Conservation (phyloP, 2,888 invertebrate genomes). For the Apotomis capreana region DNA sequence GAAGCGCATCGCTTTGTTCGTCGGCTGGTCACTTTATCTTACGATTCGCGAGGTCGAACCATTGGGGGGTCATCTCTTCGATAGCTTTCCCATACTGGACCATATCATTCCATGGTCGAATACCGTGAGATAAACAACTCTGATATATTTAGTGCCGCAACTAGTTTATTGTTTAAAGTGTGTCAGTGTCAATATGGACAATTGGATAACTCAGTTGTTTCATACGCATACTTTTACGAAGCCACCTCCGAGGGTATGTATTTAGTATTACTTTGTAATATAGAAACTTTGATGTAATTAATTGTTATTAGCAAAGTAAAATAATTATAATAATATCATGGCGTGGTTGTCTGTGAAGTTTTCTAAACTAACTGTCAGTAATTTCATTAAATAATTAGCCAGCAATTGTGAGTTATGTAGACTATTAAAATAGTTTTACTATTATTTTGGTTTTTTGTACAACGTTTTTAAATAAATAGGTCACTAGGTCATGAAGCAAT, state of each 20-base stretch:
- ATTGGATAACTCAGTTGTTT: conserved; percentile 80
- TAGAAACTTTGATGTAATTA: neutral
- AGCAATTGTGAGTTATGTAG: neutral
- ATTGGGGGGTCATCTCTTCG: conserved; percentile 75
- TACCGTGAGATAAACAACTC: conserved; percentile 70
- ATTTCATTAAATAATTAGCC: neutral
- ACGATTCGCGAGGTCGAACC: conserved; percentile 71
- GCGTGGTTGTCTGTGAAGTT: neutral
- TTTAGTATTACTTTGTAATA: neutral
- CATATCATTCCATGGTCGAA: conserved; percentile 67
- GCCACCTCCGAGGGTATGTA: conserved; percentile 73
- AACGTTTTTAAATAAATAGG: too few relatives aligned
- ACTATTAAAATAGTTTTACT: neutral
- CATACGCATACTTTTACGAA: conserved; percentile 71
- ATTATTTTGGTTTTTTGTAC: too few relatives aligned
- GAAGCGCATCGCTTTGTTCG: conserved; percentile 58
- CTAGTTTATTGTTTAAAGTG: conserved; percentile 12
- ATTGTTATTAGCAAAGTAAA: neutral
- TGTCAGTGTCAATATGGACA: conserved; percentile 62
- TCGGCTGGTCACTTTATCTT: conserved; percentile 71
- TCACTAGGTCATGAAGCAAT: too few relatives aligned
- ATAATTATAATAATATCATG: too few relatives aligned
- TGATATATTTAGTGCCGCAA: conserved; percentile 27
- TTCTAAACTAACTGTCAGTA: neutral
- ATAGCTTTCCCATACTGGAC: conserved; percentile 70